These are phyloP conservation scores for Drosophila pruinosa DNA, from an alignment of 1,140 invertebrate genomes.

Conservation along the genomic window DNA sequence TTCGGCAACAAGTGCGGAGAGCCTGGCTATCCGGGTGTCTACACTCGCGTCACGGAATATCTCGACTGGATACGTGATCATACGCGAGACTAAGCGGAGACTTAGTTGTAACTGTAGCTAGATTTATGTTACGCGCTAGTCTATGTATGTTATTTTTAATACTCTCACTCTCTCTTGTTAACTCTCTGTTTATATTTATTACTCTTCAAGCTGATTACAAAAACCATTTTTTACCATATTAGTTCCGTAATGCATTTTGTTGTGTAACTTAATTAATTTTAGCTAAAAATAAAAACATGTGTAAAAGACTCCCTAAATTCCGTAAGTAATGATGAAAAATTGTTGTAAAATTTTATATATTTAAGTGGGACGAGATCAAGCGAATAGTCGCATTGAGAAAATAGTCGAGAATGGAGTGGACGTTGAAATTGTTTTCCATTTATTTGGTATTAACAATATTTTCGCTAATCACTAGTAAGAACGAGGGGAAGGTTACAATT, in stretches of 20 bases:
- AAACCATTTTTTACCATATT: conserved; percentile 23
- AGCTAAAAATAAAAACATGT: conserved; percentile 35
- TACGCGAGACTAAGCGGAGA: conserved; percentile 63
- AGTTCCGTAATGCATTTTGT: conserved; percentile 57
- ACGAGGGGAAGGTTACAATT: too few species aligned
- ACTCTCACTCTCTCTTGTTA: neutral
- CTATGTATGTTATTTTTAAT: conserved; percentile 57
- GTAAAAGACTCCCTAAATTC: neutral
- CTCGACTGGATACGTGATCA: conserved; percentile 82
- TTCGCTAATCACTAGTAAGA: too few species aligned
- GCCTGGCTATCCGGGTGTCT: conserved; percentile 92
- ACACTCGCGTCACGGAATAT: conserved; percentile 79
- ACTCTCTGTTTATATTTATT: conserved; percentile 58
- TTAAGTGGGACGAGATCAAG: too few species aligned
- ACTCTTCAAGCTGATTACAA: conserved; percentile 25
- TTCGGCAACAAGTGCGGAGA: conserved; percentile 96
- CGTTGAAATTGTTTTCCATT: neutral
- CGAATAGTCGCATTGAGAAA: too few species aligned
- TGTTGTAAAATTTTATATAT: too few species aligned
- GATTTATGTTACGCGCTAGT: conserved; percentile 71
- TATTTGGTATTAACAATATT: neutral
- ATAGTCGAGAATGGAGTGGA: neutral
- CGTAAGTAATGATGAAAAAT: neutral
- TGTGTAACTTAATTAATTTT: conserved; percentile 72
- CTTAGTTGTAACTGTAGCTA: conserved; percentile 64